These are phyloP conservation scores for Mus caroli DNA, from an alignment of 2,797 vertebrate genomes.

Conservation along the genomic window DNA sequence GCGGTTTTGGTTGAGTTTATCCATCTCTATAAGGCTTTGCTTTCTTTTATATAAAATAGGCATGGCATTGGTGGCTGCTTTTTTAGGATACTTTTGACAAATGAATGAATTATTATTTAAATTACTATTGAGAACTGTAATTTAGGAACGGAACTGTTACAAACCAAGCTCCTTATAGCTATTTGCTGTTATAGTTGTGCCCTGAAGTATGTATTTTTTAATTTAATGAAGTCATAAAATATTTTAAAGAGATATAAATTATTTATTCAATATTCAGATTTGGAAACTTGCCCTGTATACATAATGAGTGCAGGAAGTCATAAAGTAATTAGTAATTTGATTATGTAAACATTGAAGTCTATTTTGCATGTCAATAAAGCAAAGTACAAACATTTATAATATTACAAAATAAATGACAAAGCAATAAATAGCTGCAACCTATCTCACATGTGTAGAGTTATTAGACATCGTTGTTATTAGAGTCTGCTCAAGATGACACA, in stretches of 20 bases:
- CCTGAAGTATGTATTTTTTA: conserved; percentile 50
- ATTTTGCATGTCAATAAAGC: not conserved
- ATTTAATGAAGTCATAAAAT: conserved; percentile 1
- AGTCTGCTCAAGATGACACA: not conserved
- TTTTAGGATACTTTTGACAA: not conserved
- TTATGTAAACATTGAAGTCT: not conserved
- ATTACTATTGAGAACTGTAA: not conserved
- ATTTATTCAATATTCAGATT: conserved; percentile 21
- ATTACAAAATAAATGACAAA: conserved; percentile 54
- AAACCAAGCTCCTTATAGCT: not conserved
- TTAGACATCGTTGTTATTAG: not conserved
- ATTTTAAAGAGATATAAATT: not conserved
- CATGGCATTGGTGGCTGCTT: not conserved
- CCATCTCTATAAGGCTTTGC: not conserved
- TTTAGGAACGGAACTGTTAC: not conserved
- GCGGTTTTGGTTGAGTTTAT: not conserved
- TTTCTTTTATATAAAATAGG: conserved; percentile 39
- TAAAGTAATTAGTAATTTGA: not conserved
- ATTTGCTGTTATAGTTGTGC: not conserved
- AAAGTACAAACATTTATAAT: not conserved
- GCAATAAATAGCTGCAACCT: not conserved
- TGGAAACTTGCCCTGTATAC: not conserved
- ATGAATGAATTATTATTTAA: conserved; percentile 1
- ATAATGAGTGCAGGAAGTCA: not conserved
- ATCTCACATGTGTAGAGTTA: not conserved